Base-by-base conservation (phyloP, 2,797 vertebrate genomes). In the Pseudochaenichthys georgianus region DNA sequence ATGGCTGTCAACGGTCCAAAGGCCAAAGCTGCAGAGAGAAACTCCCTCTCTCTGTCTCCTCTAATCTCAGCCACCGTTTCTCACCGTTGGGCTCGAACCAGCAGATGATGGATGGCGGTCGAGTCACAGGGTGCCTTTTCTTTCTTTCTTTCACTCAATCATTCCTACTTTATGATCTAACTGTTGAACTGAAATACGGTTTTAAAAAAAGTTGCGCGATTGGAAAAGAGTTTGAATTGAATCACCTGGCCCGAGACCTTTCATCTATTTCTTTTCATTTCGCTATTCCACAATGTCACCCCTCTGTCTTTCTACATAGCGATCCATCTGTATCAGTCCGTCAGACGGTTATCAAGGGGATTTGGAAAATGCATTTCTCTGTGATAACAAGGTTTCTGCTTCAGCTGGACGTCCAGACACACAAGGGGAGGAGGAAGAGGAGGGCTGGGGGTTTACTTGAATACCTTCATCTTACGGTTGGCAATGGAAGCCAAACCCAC, bases 1-100 rank as follows among this genome's bases (percentile, higher is more conserved):
- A 76, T 74, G 83, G 81, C 88, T 91, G 87, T 93, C 89, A 88
- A 19, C 77, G 15, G 73, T 76, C 83, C 78, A 82, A 87, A 89
- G 77, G 74, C 83, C 73, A 73, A 68, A 72, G 75, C 78, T 46
- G 62, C 73, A 70, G 70, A 71, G n/a, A n/a, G n/a, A n/a, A n/a
- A n/a, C 66, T 78, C 64, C 59, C 77, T 59, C 62, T 71, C 73
- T 65, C 72, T 57, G 78, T 87, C 82, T 76, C 64, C 78, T 84
- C 82, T 84, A 83, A 91, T 90, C 80, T 88, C 4, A 10, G 9
- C 64, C 77, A 64, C 67, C 68, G 80, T 84, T 79, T 79, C 75
- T 89, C 86, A 78, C 51, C 42, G 15, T 23, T 43, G 63, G 67
- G 63, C 70, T 89, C 72, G 78, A 80, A 84, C 61, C 81, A 76